phyloP scores from a whole-genome alignment of 2,113 vertebrate species.

The Hiodon alosoides region DNA sequence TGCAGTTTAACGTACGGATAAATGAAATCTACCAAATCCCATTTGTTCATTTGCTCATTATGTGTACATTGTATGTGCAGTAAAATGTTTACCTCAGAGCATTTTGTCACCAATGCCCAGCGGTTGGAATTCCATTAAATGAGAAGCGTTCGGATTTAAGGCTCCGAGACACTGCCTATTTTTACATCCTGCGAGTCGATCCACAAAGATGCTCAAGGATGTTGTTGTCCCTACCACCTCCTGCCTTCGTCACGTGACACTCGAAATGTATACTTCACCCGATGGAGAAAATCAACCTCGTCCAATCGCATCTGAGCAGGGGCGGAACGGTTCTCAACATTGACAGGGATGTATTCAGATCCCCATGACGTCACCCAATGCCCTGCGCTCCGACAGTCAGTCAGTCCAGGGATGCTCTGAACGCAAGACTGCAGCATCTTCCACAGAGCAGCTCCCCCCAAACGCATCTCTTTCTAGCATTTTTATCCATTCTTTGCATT shows the following conservation, averaged over 20 bases:
- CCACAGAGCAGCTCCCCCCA: slow-evolving; percentile 50
- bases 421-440: slow-evolving; percentile 70
- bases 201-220: slow-evolving; percentile 17
- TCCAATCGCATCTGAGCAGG: slow-evolving; percentile 48
- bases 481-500: slow-evolving; percentile 34
- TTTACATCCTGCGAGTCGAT: slow-evolving; percentile 27
- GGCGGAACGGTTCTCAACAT: slow-evolving; percentile 40
- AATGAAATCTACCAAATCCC: not conserved
- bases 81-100: not conserved
- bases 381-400: slow-evolving; percentile 59
- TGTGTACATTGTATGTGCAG: not conserved
- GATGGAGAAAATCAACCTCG: slow-evolving; percentile 34
- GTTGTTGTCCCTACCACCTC: slow-evolving; percentile 28
- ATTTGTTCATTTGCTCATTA: not conserved
- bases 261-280: slow-evolving; percentile 29
- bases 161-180: slow-evolving; percentile 24
- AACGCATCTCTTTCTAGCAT: slow-evolving; percentile 43
- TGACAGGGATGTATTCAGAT: slow-evolving; percentile 37
- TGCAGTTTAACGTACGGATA: not conserved
- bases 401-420: slow-evolving; percentile 70
- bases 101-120: not conserved
- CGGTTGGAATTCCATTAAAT: slow-evolving; percentile 1
- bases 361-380: slow-evolving; percentile 60
- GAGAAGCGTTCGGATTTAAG: slow-evolving; percentile 16
- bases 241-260: slow-evolving; percentile 46